Conservation (phyloP, 2,888 invertebrate genomes). For the Xestia rhomboidea region DNA sequence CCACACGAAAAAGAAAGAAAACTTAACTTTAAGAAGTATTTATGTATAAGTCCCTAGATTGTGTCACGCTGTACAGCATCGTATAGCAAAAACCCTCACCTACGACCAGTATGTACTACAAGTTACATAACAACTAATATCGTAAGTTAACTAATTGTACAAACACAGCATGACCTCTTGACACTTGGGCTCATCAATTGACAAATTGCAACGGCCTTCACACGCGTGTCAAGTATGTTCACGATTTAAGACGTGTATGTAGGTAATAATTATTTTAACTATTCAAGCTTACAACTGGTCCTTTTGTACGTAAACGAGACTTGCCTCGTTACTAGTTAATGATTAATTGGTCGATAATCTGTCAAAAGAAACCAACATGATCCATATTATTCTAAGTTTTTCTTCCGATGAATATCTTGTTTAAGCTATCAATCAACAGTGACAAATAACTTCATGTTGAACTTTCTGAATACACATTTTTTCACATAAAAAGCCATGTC, state of each 20-base stretch:
- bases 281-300: conserved; percentile 20
- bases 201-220: conserved; percentile 65
- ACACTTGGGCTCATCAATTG: conserved; percentile 60
- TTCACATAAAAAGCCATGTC: conserved; percentile 10
- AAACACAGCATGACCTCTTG: conserved; percentile 68
- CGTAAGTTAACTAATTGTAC: conserved; percentile 63
- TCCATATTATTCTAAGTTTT: background rate
- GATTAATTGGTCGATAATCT: conserved; percentile 12
- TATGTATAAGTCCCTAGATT: background rate
- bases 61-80: background rate
- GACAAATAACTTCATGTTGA: background rate
- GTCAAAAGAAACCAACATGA: background rate
- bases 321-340: background rate
- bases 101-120: background rate
- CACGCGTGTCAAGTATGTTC: conserved; percentile 48
- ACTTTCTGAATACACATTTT: conserved; percentile 1
- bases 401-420: background rate
- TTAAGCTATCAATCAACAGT: background rate
- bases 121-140: conserved; percentile 27
- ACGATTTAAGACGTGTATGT: conserved; percentile 29
- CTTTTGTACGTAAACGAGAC: conserved; percentile 16
- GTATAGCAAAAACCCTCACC: background rate
- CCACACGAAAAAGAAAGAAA: too few species aligned
- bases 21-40: background rate
- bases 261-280: conserved; percentile 27